Base-by-base conservation (phyloP, 2,797 vertebrate genomes). In the Cyprinodon diabolis region DNA sequence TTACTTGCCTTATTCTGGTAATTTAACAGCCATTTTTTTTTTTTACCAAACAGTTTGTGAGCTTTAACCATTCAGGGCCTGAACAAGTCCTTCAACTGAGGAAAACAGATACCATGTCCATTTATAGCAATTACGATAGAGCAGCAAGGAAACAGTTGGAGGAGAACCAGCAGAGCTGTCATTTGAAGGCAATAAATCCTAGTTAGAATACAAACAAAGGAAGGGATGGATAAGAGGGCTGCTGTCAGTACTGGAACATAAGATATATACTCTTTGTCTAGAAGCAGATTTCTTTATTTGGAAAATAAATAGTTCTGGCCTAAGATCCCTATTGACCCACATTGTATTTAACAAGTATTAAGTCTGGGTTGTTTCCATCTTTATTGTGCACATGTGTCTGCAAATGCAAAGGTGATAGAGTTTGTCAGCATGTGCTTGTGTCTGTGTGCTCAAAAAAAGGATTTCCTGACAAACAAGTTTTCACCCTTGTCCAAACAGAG, bases 71-170 rank as follows among this genome's bases (percentile, higher is more conserved):
- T n/a, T 30, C 72, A 17, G 76, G 66, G 58, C 78, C 68, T 72
- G 45, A 66, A 30, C 13, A 68, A 23, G 48, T 51, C 40, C 63
- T 76, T 52, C 14, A 6, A 15, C 21, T 68, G 8, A 23, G 75
- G 68, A 75, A 37, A 79, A 79, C 78, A 86, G 86, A 93, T 77
- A 75, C 65, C 82, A 79, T 86, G 69, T 74, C 88, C 90, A 88
- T 93, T 91, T 93, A 90, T 93, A 93, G 89, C 83, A 74, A 77
- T 80, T 56, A 73, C 72, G 49, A 76, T 66, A 73, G 76, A 68
- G 58, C 48, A 68, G 10, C 17, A 43, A 78, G 65, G 77, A 66
- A 40, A 40, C 67, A 45, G 57, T 43, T 48, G 67, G 68, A 43
- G 40, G 70, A 66, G 40, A 25, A 11, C 14, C 52, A 63, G 25